These are phyloP conservation scores for Drosophila nasuta DNA, from an alignment of 1,140 invertebrate genomes.

Conservation along the genomic window DNA sequence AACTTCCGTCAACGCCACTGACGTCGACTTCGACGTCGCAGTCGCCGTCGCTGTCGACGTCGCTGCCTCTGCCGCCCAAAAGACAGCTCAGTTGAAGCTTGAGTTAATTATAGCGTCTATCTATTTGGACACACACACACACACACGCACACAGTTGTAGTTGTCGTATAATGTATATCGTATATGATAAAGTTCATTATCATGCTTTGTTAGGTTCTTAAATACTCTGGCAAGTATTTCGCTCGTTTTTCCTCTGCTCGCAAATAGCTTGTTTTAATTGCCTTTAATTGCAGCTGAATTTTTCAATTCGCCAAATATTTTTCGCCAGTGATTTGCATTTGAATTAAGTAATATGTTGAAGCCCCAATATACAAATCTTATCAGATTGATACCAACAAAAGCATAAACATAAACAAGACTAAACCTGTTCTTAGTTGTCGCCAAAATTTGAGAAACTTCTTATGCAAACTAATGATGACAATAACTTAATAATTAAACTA, in stretches of 20 bases:
- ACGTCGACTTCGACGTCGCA: conserved; percentile 7
- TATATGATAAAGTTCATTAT: conserved; percentile 61
- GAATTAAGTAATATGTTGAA: neutral
- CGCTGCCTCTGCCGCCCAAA: conserved; percentile 34
- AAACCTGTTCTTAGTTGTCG: too few species aligned
- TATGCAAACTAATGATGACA: too few species aligned
- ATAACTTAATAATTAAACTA: too few species aligned
- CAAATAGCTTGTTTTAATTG: conserved; percentile 51
- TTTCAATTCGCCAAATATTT: conserved; percentile 15
- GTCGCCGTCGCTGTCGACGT: conserved; percentile 17
- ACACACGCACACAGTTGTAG: neutral
- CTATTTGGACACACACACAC: conserved; percentile 14
- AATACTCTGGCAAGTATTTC: neutral
- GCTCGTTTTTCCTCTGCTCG: conserved; percentile 21
- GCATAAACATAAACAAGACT: too few species aligned
- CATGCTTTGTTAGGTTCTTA: conserved; percentile 39
- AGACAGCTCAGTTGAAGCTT: conserved; percentile 46
- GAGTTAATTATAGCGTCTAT: conserved; percentile 48
- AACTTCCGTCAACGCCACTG: conserved; percentile 64
- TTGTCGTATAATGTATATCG: neutral
- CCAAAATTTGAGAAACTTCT: too few species aligned
- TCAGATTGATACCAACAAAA: too few species aligned
- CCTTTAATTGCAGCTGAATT: conserved; percentile 60
- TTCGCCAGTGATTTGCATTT: conserved; percentile 17
- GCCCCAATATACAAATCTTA: too few species aligned